Evolutionary conservation across 2,113 vertebrate genomes (phyloP).

Genomic region (Spilogale gracilis): DNA sequence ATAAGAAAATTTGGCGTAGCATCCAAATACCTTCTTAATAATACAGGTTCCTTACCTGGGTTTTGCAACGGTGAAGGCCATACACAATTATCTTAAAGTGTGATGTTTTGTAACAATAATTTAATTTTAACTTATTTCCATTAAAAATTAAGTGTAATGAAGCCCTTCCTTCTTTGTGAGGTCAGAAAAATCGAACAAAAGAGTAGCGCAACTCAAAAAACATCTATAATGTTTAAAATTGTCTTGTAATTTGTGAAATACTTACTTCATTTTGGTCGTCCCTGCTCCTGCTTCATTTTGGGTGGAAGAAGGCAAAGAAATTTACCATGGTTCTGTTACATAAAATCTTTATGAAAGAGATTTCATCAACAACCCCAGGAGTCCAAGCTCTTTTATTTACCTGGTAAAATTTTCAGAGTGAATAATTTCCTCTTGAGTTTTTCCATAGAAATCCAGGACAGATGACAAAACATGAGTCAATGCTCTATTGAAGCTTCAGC

Average conservation of each 20-base stretch:
- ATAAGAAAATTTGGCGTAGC: not conserved
- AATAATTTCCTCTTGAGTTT: not conserved
- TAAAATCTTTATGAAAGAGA: not conserved
- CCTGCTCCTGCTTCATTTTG: not conserved
- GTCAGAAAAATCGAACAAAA: slow-evolving; percentile 31
- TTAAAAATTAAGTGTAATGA: slow-evolving; percentile 56
- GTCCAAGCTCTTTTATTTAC: not conserved
- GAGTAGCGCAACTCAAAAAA: not conserved
- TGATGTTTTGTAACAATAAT: not conserved
- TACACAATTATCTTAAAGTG: not conserved
- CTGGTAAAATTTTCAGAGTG: slow-evolving; percentile 13
- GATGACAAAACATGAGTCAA: not conserved
- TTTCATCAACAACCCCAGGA: not conserved
- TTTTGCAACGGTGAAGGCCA: not conserved
- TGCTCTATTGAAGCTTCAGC: not conserved
- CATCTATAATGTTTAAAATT: not conserved
- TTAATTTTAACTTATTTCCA: slow-evolving; percentile 45
- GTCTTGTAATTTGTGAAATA: slow-evolving; percentile 20
- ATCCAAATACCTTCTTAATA: slow-evolving; percentile 30
- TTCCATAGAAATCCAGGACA: not conserved
- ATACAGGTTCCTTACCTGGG: not conserved
- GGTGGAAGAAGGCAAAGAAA: not conserved
- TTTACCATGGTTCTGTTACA: not conserved
- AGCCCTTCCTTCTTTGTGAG: not conserved
- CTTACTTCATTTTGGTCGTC: not conserved